phyloP scores from a whole-genome alignment of 2,113 vertebrate species.

The Lampris megalopsis region DNA sequence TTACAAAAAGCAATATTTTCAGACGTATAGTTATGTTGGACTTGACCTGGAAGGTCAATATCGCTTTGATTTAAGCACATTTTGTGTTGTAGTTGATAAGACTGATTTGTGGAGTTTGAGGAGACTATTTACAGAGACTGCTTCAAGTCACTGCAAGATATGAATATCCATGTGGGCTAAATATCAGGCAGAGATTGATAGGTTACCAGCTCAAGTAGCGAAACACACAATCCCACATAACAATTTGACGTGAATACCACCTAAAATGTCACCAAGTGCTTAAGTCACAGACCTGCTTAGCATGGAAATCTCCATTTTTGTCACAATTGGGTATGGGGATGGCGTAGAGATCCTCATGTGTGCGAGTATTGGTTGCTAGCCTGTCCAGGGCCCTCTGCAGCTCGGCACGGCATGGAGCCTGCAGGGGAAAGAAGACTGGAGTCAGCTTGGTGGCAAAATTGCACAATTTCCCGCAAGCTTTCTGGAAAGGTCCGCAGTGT shows the following conservation, averaged over 20 bases:
- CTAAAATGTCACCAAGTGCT: neutral
- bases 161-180: constrained; percentile 41
- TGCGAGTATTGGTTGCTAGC: constrained; percentile 88
- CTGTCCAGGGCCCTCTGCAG: constrained; percentile 90
- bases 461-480: neutral
- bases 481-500: neutral
- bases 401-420: constrained; percentile 92
- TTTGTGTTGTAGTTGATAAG: constrained; percentile 47
- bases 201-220: constrained; percentile 18
- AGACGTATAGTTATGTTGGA: constrained; percentile 56
- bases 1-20: constrained; percentile 39
- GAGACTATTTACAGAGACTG: neutral
- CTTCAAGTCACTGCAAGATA: constrained; percentile 37
- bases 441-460: neutral
- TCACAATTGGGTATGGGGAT: constrained; percentile 97
- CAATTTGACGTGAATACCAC: neutral
- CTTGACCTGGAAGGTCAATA: constrained; percentile 52
- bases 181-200: constrained; percentile 20
- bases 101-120: constrained; percentile 42
- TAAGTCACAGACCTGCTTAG: constrained; percentile 88
- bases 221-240: neutral
- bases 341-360: constrained; percentile 90
- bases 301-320: constrained; percentile 92
- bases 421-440: constrained; percentile 21
- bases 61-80: constrained; percentile 49